These are phyloP conservation scores for Natator depressus DNA, from an alignment of 2,113 vertebrate species.

Conservation along the genomic window DNA sequence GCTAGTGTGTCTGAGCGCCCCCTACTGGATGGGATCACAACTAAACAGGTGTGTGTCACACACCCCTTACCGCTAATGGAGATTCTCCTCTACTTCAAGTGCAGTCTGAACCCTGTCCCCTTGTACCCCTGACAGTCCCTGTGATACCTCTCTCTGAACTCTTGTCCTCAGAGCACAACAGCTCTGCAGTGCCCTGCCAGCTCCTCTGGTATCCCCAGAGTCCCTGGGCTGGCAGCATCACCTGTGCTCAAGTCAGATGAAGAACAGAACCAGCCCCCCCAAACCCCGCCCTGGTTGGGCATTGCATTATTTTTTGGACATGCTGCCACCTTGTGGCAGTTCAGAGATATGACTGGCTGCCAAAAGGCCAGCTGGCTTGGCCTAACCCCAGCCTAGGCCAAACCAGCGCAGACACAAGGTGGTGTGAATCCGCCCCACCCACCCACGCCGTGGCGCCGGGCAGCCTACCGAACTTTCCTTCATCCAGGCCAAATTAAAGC, in stretches of 20 bases:
- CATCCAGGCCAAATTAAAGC: background rate
- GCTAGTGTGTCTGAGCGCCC: background rate
- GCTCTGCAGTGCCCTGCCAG: accelerated
- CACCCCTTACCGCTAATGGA: accelerated
- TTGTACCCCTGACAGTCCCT: background rate
- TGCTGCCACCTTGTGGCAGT: slow-evolving; percentile 62
- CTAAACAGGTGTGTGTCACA: background rate
- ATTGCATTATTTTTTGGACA: slow-evolving; percentile 23
- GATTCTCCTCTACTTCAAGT: background rate
- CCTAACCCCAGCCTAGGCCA: accelerated
- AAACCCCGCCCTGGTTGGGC: no score
- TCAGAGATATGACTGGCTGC: background rate
- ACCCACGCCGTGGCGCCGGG: background rate
- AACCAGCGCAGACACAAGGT: accelerated
- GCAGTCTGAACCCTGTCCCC: background rate
- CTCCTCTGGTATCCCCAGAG: background rate
- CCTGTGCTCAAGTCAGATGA: accelerated
- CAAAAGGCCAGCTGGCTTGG: background rate
- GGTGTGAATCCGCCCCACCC: background rate
- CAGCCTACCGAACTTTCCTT: background rate
- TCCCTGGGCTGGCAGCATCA: background rate
- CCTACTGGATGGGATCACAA: background rate
- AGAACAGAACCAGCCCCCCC: background rate
- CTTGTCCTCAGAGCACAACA: accelerated
- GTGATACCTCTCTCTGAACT: background rate